Evolutionary conservation across 2,888 invertebrate genomes (phyloP).

Genomic region (Chloroclystis v-ata): DNA sequence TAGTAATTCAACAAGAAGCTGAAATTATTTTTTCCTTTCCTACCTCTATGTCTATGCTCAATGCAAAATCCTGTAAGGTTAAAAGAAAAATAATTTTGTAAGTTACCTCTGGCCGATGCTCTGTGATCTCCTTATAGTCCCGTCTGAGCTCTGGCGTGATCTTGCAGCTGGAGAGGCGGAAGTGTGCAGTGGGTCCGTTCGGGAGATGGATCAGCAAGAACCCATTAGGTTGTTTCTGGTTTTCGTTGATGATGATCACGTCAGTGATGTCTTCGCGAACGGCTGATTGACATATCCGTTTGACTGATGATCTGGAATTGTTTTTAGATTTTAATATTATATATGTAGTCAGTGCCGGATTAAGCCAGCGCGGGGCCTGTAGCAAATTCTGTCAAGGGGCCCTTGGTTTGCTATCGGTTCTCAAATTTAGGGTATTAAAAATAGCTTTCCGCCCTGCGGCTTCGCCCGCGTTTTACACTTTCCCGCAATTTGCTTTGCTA

Average conservation of each 20-base stretch:
- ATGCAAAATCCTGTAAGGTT: no score
- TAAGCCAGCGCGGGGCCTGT: no score
- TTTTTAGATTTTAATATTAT: no score
- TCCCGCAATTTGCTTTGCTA: no score
- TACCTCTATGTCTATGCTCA: no score
- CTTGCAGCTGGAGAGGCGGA: conserved; percentile 94
- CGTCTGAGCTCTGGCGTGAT: conserved; percentile 91
- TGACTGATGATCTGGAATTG: conserved; percentile 87
- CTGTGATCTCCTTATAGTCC: conserved; percentile 87
- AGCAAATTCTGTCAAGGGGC: no score
- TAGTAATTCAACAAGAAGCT: no score
- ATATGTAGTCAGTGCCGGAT: no score
- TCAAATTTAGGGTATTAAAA: no score
- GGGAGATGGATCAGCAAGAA: conserved; percentile 95
- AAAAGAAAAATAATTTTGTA: background rate
- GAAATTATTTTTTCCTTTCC: no score
- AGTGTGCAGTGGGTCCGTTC: conserved; percentile 97
- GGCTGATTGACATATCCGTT: conserved; percentile 94
- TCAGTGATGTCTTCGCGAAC: conserved; percentile 89
- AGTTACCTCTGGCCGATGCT: conserved; percentile 90
- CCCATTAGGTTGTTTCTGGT: conserved; percentile 94
- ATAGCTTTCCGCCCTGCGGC: background rate
- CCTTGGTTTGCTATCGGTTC: no score
- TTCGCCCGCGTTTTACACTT: no score
- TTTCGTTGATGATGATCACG: conserved; percentile 95